Percentiles rank a stretch among this genome's conserved stretches.
Evolutionary conservation across 2,113 vertebrate genomes (phyloP).

Genomic region (Cheirogaleus medius): DNA sequence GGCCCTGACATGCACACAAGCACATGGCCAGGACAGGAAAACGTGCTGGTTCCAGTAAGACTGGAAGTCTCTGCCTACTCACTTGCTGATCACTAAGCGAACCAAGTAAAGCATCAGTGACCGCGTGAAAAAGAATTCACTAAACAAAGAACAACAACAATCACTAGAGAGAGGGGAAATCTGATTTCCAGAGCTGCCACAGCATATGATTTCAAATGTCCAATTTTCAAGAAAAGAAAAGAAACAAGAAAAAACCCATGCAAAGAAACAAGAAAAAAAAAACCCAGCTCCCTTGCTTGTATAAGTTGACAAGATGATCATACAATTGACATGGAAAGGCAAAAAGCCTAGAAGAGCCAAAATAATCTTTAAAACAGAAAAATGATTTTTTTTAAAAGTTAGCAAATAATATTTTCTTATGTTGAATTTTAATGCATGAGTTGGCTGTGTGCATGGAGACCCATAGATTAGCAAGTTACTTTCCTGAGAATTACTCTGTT

Average conservation of each 20-base stretch:
- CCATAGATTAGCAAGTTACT: neutral
- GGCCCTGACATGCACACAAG: neutral
- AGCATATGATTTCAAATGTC: neutral
- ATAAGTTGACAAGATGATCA: neutral
- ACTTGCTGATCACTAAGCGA: neutral
- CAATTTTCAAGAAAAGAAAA: neutral
- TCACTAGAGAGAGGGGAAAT: neutral
- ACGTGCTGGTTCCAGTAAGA: neutral
- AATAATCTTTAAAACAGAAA: neutral
- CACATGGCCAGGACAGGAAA: neutral
- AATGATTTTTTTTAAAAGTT: neutral
- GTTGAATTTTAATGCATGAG: neutral
- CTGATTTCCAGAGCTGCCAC: neutral
- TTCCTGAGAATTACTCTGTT: neutral
- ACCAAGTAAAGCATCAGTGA: neutral
- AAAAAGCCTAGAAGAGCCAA: neutral
- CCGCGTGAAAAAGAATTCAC: neutral
- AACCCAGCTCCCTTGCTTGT: neutral
- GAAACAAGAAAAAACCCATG: neutral
- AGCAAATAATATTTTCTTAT: neutral
- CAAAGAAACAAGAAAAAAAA: neutral
- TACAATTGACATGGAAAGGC: neutral
- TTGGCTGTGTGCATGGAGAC: neutral
- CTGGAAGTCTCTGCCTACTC: neutral
- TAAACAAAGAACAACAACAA: neutral